Base-by-base conservation (phyloP, 2,888 invertebrate genomes). In the Lucinisca nassula region DNA sequence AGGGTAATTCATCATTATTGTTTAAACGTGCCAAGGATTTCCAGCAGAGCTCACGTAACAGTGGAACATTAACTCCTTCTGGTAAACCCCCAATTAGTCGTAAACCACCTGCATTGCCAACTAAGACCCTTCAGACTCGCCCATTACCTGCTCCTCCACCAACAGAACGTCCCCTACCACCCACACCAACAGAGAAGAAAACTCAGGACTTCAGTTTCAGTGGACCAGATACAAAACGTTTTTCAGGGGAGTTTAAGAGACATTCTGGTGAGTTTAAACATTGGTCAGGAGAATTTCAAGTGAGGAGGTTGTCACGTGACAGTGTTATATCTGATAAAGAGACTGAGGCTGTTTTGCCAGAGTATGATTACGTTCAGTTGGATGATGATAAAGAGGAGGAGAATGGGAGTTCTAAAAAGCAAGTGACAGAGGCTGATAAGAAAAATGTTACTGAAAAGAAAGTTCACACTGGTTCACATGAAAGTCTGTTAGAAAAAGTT, bases 281-380 rank as follows among this genome's bases (percentile, higher is more conserved):
- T 55, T 89, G 87, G 84, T 85, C 87, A 40, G 87, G 88, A 74
- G 91, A 87, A 21, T 87, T 88, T 82, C 90, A 84, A 73, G 86
- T 87, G 37, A 91, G 92, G 92, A 95, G 88, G 38, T 30, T 90
- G 58, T 88, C 88, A 35, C 80, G 83, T n/a, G 73, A 51, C 55
- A 45, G 58, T 17, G 35, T 45, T 40, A 84, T 75, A 38, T 76
- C 61, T 21, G 88, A 90, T 24, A 82, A 32, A 45, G 77, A 77
- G 14, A 27, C 58, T 35, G 89, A 79, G 91, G 98, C 98, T 84
- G 97, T 98, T 97, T 97, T 97, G 32, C 98, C 98, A 94, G 98
- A 99, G 95, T 98, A 98, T 95, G 99, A 99, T 96, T 99, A 99
- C 95, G 98, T 99, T n/a, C 94, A 94, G 74, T 97, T 99, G 82